Evolutionary conservation across 53 echinoderm and acorn worm species (phyloP).

Genomic region (Paelopatides confundens): DNA sequence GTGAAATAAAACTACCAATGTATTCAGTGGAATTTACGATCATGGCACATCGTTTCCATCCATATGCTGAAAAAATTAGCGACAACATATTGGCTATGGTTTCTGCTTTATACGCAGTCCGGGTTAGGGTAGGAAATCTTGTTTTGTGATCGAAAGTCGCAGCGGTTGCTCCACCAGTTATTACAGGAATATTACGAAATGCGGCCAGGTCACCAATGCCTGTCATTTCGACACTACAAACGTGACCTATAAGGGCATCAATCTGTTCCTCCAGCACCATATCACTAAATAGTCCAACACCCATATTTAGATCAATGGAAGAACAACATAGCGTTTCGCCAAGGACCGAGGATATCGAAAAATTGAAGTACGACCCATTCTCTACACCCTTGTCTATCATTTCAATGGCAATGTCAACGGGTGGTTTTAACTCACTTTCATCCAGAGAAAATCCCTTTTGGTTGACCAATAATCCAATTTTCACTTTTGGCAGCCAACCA

Average conservation of each 20-base stretch:
- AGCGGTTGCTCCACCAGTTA: slow-evolving; percentile 56
- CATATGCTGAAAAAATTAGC: slow-evolving; percentile 36
- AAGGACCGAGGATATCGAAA: not conserved
- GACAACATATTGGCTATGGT: slow-evolving; percentile 50
- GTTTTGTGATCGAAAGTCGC: slow-evolving; percentile 45
- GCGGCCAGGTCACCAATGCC: slow-evolving; percentile 61
- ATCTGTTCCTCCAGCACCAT: not conserved
- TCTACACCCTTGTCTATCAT: slow-evolving; percentile 36
- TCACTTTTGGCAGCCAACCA: not conserved
- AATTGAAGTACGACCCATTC: slow-evolving; percentile 55
- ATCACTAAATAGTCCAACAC: slow-evolving; percentile 27
- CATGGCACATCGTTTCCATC: slow-evolving; percentile 48
- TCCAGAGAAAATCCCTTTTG: slow-evolving; percentile 28
- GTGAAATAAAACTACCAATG: not conserved
- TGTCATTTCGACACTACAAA: slow-evolving; percentile 55
- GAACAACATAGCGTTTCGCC: slow-evolving; percentile 32
- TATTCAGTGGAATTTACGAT: not conserved
- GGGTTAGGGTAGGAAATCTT: slow-evolving; percentile 62
- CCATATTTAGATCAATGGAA: slow-evolving; percentile 35
- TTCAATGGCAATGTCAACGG: slow-evolving; percentile 68
- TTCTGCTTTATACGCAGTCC: slow-evolving; percentile 48
- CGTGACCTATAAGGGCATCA: slow-evolving; percentile 55
- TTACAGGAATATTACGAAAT: slow-evolving; percentile 65
- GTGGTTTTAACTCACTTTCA: slow-evolving; percentile 52
- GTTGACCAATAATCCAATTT: slow-evolving; percentile 29